Base-by-base conservation (phyloP, 2,113 vertebrate genomes). In the Nesoenas mayeri region DNA sequence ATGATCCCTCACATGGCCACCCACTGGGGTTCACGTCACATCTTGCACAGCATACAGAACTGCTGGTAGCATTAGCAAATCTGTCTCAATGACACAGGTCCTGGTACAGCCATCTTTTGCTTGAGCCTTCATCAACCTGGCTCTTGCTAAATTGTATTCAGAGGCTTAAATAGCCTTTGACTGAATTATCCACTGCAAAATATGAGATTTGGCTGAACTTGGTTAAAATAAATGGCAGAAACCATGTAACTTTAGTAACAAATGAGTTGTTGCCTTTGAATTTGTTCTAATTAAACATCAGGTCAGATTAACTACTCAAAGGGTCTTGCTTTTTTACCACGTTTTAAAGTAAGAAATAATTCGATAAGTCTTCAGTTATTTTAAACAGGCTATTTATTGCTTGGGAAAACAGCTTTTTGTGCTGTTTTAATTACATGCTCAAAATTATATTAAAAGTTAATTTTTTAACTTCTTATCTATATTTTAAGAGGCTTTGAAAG, bases 401-500 rank as follows among this genome's bases (percentile, higher is more conserved):
- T 91, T 93, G 64, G n/a, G 57, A 95, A 95, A 94, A 50, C 56
- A 80, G 53, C 66, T 91, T 95, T 89, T 95, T 88, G 57, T 91
- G 48, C 56, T 82, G 88, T 93, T 96, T 93, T 12, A 94, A 94
- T 94, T 95, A 78, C 65, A 57, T 28, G 31, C 40, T 80, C 61
- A 88, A 97, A 95, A 87, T 61, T 38, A 60, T 73, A 73, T 88
- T 80, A 38, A 75, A 81, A 78, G 47, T 40, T 88, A 11, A 1
- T 28, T 72, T 69, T 83, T 91, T 79, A 13, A 56, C 47, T 91
- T 88, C 80, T 93, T 90, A 79, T 93, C 85, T 95, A 14, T 61
- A 57, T 70, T 91, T 91, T 94, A 92, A 78, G 88, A 73, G 81
- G 89, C 80, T 94, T 96, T 93, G 69, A 47, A 93, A 95, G 72